Evolutionary conservation across 1,140 invertebrate species (phyloP).

Genomic region (Geopemphigus sp.): DNA sequence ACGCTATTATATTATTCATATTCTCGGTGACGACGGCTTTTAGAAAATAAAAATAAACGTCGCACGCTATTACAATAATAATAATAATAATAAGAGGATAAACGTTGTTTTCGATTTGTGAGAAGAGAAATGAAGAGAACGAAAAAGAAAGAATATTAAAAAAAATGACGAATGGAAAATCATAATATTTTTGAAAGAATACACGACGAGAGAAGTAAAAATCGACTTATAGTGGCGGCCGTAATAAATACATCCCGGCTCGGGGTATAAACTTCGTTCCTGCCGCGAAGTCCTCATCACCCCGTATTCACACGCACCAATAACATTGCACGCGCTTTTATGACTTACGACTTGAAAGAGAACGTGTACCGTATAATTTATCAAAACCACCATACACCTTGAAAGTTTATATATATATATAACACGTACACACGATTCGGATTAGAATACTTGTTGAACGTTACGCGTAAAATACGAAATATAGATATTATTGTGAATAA

Average conservation of each 20-base stretch:
- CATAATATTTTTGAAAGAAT: not conserved
- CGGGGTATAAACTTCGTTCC: not conserved
- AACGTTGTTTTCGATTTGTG: conserved; percentile 17
- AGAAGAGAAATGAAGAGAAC: not conserved
- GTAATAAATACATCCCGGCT: not conserved
- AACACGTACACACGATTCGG: too few relatives aligned
- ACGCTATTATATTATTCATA: conserved; percentile 24
- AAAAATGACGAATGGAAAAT: not conserved
- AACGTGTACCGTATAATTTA: too few relatives aligned
- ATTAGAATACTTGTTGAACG: too few relatives aligned
- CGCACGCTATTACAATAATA: not conserved
- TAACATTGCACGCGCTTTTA: not conserved
- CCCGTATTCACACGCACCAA: not conserved
- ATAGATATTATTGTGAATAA: too few relatives aligned
- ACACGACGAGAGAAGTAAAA: too few relatives aligned
- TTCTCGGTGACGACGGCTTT: not conserved
- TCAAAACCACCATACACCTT: too few relatives aligned
- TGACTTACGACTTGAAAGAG: not conserved
- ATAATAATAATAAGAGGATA: conserved; percentile 34
- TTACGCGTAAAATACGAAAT: too few relatives aligned
- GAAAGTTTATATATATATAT: too few relatives aligned
- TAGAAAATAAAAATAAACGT: not conserved
- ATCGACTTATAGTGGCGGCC: too few relatives aligned
- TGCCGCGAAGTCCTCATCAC: not conserved
- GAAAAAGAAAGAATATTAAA: not conserved